Conservation (phyloP, 2,888 invertebrate species). For the Thalpophila matura region DNA sequence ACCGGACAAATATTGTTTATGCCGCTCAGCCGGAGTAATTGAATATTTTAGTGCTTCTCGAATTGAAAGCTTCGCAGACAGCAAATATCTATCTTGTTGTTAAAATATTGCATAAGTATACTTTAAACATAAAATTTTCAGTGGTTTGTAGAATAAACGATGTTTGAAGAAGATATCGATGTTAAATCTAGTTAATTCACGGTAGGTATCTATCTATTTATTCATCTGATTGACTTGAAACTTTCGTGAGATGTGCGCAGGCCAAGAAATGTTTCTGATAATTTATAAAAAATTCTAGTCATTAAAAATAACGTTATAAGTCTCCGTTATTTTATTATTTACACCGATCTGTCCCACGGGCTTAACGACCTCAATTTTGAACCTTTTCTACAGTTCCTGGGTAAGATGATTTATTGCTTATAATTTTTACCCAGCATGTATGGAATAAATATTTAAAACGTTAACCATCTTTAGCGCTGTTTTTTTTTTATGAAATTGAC, state of each 20-base stretch:
- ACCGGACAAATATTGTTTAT: constrained; percentile 42
- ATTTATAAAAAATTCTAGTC: not conserved
- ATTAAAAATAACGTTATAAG: not conserved
- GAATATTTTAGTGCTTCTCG: constrained; percentile 51
- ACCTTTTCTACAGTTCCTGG: not conserved
- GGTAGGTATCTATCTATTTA: too few relatives aligned
- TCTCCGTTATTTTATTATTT: constrained; percentile 8
- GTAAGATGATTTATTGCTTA: not conserved
- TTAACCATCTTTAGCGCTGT: not conserved
- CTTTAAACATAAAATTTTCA: constrained; percentile 1
- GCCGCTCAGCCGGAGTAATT: constrained; percentile 35
- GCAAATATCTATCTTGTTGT: constrained; percentile 11
- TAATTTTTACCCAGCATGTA: not conserved
- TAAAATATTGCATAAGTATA: constrained; percentile 9
- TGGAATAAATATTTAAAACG: not conserved
- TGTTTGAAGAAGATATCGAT: too few relatives aligned
- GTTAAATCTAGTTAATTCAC: too few relatives aligned
- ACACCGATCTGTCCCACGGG: constrained; percentile 6
- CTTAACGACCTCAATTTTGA: not conserved
- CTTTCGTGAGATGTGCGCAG: too few relatives aligned
- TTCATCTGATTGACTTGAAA: too few relatives aligned
- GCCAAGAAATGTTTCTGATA: too few relatives aligned
- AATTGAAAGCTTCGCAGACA: constrained; percentile 29
- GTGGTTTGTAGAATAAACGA: too few relatives aligned
- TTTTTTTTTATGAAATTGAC: too few relatives aligned